These are phyloP conservation scores for Beroe forskalii DNA, from an alignment of 37 sponge, comb jelly and placozoan species.

Conservation along the genomic window DNA sequence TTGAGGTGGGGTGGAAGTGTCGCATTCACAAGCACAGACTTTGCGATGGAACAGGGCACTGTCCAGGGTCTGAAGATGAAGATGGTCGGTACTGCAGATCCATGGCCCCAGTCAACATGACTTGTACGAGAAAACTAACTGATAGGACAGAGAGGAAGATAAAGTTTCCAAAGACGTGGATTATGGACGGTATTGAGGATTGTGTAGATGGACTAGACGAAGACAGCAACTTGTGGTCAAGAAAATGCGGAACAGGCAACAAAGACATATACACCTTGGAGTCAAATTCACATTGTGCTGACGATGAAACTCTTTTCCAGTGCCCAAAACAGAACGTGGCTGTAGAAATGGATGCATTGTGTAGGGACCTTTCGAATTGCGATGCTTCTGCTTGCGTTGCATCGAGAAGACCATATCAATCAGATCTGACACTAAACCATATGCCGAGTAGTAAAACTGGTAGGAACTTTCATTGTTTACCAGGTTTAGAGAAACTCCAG, in stretches of 20 bases:
- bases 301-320: background rate
- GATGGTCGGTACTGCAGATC: background rate
- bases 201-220: constrained; percentile 1
- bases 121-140: background rate
- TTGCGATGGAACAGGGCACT: background rate
- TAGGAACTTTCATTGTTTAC: background rate
- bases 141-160: background rate
- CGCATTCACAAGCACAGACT: background rate
- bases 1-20: background rate
- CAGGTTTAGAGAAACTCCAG: background rate
- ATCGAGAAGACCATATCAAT: background rate
- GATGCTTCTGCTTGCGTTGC: background rate
- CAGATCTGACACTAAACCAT: background rate
- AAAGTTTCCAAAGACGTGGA: background rate
- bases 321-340: background rate
- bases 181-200: background rate
- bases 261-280: background rate
- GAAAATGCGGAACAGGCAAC: background rate
- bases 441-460: background rate
- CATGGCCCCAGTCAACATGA: background rate
- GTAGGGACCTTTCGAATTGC: background rate
- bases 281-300: background rate
- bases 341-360: background rate
- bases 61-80: background rate
- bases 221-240: background rate